A percentile compares a stretch with the other conserved stretches of the same genome.
Evolutionary conservation across 2,113 vertebrate genomes (phyloP).

Genomic region (Solenodon paradoxus): DNA sequence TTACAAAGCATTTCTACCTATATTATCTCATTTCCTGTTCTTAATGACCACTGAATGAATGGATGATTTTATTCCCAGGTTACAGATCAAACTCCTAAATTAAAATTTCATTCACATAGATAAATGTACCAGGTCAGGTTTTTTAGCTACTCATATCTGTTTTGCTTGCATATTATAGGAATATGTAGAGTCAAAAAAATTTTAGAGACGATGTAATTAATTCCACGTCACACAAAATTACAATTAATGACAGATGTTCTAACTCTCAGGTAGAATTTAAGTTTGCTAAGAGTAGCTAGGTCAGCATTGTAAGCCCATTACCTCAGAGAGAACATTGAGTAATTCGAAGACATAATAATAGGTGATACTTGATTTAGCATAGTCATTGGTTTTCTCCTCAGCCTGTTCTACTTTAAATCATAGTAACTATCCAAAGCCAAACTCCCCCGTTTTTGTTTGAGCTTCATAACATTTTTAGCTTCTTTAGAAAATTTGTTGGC

Average conservation of each 20-base stretch:
- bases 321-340: not conserved
- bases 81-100: conserved; percentile 48
- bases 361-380: not conserved
- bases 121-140: not conserved
- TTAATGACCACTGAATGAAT: not conserved
- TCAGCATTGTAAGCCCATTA: not conserved
- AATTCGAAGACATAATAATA: not conserved
- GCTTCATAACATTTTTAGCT: conserved; percentile 59
- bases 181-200: conserved; percentile 21
- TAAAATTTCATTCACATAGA: conserved; percentile 24
- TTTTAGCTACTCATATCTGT: not conserved
- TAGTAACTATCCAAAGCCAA: not conserved
- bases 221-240: not conserved
- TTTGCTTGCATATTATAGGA: conserved; percentile 10
- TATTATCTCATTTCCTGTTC: conserved; percentile 38
- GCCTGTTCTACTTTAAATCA: not conserved
- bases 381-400: not conserved
- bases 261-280: conserved; percentile 11
- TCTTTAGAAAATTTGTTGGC: conserved; percentile 60
- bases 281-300: not conserved
- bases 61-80: conserved; percentile 38
- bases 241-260: conserved; percentile 12
- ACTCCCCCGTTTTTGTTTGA: conserved; percentile 58
- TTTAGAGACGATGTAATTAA: not conserved
- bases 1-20: conserved; percentile 3